Evolutionary conservation across 2,113 vertebrate genomes (phyloP).

Genomic region (Thryonomys swinderianus): DNA sequence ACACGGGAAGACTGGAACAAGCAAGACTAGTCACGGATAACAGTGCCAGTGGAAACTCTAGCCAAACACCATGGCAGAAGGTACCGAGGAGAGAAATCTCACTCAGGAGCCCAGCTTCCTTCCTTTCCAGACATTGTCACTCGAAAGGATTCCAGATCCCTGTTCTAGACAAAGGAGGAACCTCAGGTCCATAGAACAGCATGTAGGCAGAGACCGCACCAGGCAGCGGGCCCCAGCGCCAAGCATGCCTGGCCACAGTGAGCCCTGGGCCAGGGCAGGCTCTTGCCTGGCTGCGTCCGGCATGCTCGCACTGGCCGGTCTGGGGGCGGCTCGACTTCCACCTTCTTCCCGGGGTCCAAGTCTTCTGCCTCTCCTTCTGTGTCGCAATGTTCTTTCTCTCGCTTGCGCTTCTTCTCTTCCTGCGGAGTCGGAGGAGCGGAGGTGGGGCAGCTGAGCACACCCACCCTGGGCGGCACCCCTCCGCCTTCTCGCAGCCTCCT

Average conservation of each 20-base stretch:
- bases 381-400: slow-evolving; percentile 94
- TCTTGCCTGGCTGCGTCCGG: slow-evolving; percentile 94
- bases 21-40: background rate
- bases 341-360: slow-evolving; percentile 92
- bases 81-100: too few relatives aligned
- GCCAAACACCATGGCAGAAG: background rate
- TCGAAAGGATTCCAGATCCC: background rate
- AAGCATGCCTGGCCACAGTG: rapidly evolving
- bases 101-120: background rate
- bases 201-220: rapidly evolving
- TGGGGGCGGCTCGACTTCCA: slow-evolving; percentile 93
- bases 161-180: background rate
- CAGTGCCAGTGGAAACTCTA: background rate
- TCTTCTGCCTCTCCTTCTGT: slow-evolving; percentile 93
- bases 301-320: slow-evolving; percentile 95
- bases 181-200: background rate
- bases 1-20: background rate
- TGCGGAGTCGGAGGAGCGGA: slow-evolving; percentile 69
- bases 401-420: slow-evolving; percentile 96
- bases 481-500: background rate
- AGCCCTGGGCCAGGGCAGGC: rapidly evolving
- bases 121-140: background rate
- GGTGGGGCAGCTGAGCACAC: background rate
- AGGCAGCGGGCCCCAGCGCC: rapidly evolving
- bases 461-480: background rate